These are phyloP conservation scores for Neotoxoptera formosana DNA, from an alignment of 1,140 invertebrate genomes.

Conservation along the genomic window DNA sequence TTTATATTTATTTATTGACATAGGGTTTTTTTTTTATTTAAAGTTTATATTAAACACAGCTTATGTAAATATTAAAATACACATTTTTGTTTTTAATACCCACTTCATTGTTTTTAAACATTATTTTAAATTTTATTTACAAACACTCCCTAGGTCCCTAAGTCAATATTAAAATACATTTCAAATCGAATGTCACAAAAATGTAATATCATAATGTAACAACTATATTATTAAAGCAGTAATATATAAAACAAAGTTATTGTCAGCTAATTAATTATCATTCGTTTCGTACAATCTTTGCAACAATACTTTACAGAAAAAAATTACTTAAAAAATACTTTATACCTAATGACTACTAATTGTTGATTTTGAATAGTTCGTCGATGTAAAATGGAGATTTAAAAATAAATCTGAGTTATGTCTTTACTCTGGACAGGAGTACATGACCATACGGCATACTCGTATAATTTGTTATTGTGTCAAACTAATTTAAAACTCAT, in stretches of 20 bases:
- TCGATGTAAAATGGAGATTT: too few species aligned
- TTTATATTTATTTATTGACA: background rate
- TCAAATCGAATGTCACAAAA: background rate
- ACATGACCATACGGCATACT: too few species aligned
- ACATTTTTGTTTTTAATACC: background rate
- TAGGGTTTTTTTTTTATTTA: background rate
- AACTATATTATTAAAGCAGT: too few species aligned
- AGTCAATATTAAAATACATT: background rate
- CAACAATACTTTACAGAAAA: too few species aligned
- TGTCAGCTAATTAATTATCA: background rate
- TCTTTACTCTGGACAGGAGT: too few species aligned
- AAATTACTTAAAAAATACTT: too few species aligned
- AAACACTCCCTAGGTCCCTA: background rate
- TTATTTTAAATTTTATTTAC: background rate
- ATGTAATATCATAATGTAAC: background rate
- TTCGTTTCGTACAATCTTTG: background rate
- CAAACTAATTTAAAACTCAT: too few species aligned
- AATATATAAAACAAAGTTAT: background rate
- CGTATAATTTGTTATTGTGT: too few species aligned
- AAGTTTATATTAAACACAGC: background rate
- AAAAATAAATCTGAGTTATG: too few species aligned
- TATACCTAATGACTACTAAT: too few species aligned
- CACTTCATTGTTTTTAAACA: background rate
- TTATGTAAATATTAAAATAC: background rate
- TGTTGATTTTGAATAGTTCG: too few species aligned